Base-by-base conservation (phyloP, 2,888 invertebrate species). In the Chrysodeixis includens region DNA sequence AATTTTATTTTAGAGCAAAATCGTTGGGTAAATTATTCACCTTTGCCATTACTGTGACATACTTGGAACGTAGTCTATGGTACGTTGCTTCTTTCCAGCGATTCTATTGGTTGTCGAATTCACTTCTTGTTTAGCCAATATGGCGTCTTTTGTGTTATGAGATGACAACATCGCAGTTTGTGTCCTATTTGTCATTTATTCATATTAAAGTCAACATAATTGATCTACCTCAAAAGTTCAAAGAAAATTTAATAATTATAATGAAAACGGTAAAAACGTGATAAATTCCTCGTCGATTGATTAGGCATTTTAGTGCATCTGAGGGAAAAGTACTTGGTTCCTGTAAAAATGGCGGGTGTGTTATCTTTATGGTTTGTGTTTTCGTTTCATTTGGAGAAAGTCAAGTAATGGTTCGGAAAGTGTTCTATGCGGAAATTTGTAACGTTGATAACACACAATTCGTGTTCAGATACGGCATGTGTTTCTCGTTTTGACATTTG, bases 141-240 rank as follows among this genome's bases (percentile, higher is more conserved):
- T 95, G 95, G 95, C 95, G 95, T 90, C 91, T 89, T 88, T 92
- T 88, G 92, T 94, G 93, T 94, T 94, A 91, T 93, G 92, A 93
- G 93, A 94, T 95, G 95, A 95, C 95, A 95, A 95, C 95, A 95
- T 95, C 93, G 93, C 92, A 95, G 90, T 94, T 94, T 92, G 93
- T 93, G 92, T 88, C 87, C 88, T 88, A 91, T 89, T 93, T 93
- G 91, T 93, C 91, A 90, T 88, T 87, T 82, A 71, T 85, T 86
- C 82, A 84, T 87, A 86, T 86, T 87, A 82, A 83, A 90, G 84
- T 88, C 82, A 83, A 86, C 81, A 78, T 81, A 86, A 87, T 84
- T 86, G 83, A 90, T 83, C 92, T 92, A 92, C 92, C 92, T 93
- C 92, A 90, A 74, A 84, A 81, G 84, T 92, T 90, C 89, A 91